Conservation (phyloP, 2,797 vertebrate species). For the Anableps anableps region DNA sequence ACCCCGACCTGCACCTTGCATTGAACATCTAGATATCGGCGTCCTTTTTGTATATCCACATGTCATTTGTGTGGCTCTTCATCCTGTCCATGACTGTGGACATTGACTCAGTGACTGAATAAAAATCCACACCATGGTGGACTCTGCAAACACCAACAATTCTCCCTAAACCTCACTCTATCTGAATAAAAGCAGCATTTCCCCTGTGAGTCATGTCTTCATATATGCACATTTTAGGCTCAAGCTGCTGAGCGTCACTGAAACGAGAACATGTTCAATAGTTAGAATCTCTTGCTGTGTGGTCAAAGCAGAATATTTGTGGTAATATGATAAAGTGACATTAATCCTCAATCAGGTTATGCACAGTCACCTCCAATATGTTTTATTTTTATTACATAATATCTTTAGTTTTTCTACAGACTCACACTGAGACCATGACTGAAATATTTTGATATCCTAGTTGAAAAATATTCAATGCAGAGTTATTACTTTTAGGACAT, state of each 20-base stretch:
- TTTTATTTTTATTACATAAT: no score
- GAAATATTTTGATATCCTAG: no score
- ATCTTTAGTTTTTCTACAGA: no score
- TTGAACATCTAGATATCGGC: conserved; percentile 16
- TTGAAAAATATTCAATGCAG: no score
- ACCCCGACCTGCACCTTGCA: conserved; percentile 27
- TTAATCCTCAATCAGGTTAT: no score
- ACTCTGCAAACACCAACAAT: conserved; percentile 1
- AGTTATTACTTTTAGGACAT: no score
- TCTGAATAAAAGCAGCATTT: neutral
- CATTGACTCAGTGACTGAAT: conserved; percentile 13
- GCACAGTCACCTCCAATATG: no score
- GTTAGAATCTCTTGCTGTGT: no score
- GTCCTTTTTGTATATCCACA: conserved; percentile 19
- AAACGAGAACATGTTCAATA: neutral
- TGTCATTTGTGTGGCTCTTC: conserved; percentile 53
- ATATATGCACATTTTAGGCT: neutral
- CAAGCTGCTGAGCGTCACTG: neutral
- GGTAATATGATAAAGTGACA: no score
- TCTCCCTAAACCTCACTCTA: conserved; percentile 18
- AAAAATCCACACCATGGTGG: conserved; percentile 19
- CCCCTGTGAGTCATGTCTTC: neutral
- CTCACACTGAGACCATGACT: no score
- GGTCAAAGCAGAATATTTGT: neutral
- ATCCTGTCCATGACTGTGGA: conserved; percentile 41